A percentile compares a stretch with the other conserved stretches of the same genome.
These are phyloP conservation scores for Brassicogethes aeneus DNA, from an alignment of 2,888 invertebrate species.

Conservation along the genomic window DNA sequence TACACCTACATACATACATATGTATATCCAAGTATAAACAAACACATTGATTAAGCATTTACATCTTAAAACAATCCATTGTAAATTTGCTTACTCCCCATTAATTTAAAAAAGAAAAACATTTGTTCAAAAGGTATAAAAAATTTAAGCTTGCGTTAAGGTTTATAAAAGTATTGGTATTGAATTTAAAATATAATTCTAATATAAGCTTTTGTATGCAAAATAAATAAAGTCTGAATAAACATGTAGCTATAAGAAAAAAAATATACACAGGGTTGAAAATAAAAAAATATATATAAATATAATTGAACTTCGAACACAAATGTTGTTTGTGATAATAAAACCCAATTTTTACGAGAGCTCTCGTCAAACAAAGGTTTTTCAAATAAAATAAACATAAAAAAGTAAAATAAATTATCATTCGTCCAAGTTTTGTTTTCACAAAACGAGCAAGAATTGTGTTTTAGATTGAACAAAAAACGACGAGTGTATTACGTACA, in stretches of 20 bases:
- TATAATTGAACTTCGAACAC: slow-evolving; percentile 39
- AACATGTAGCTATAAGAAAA: slow-evolving; percentile 34
- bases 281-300: slow-evolving; percentile 38
- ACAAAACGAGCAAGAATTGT: slow-evolving; percentile 32
- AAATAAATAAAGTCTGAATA: slow-evolving; percentile 35
- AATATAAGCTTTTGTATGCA: slow-evolving; percentile 21
- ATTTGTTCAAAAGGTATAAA: too few relatives aligned
- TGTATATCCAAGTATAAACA: too few relatives aligned
- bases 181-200: slow-evolving; percentile 12
- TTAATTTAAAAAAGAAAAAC: too few relatives aligned
- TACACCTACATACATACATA: too few relatives aligned
- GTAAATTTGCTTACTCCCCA: too few relatives aligned
- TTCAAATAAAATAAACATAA: slow-evolving; percentile 35
- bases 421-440: slow-evolving; percentile 34
- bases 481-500: slow-evolving; percentile 24
- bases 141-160: too few relatives aligned
- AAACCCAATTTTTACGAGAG: slow-evolving; percentile 41
- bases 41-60: too few relatives aligned
- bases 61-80: too few relatives aligned
- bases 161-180: too few relatives aligned
- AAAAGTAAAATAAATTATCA: slow-evolving; percentile 36
- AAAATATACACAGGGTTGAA: slow-evolving; percentile 32
- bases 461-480: slow-evolving; percentile 29
- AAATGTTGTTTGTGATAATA: slow-evolving; percentile 42
- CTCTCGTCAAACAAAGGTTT: slow-evolving; percentile 36